Evolutionary conservation across 1,140 invertebrate genomes (phyloP), one percentile per base, ranked within the genome.

Genomic region (Drosophila hydei): DNA sequence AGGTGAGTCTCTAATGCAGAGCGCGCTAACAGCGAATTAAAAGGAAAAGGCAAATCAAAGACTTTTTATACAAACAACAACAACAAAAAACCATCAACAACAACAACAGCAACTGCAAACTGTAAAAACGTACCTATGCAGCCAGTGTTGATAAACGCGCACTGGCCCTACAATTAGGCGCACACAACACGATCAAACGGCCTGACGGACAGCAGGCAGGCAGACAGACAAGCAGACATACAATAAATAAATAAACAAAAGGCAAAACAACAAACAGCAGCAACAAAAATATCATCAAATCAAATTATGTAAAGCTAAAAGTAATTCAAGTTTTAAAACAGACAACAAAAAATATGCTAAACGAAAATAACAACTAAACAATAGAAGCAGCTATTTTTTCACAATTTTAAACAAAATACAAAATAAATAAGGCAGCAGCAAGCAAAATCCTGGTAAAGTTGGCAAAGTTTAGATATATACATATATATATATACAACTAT

Each of bases 1-100:
- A 91, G 75, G 91, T 91, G 74, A 91, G 85, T 79, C 87, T 91
- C 77, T 91, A 91, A 91, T 91, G 81, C 77, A 88, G 84, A 81
- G 80, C 69, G 61, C 65, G 75, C 65, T 83, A 83, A 78, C 55
- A 72, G 71, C 71, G 47, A 55, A 48, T 33, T 12, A 47, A 69
- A 50, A 62, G 64, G 23, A 43, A 76, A 85, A 65, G 81, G 81
- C 68, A 79, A 91, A 91, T 89, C 81, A 91, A 90, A 90, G 88
- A 90, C 83, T 89, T 89, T 87, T 89, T 90, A 89, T 89, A 89
- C 67, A 77, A 72, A 74, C 51, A 77, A 84, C 79, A 79, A 69
- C 65, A 47, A 63, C 43, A 48, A 40, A 12, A 55, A 36, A 58
- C 55, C 14, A 45, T 8, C 48, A 52, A 55, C 43, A 62, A 64